phyloP scores from a whole-genome alignment of 2,113 vertebrate genomes.

The Rhinoderma darwinii region DNA sequence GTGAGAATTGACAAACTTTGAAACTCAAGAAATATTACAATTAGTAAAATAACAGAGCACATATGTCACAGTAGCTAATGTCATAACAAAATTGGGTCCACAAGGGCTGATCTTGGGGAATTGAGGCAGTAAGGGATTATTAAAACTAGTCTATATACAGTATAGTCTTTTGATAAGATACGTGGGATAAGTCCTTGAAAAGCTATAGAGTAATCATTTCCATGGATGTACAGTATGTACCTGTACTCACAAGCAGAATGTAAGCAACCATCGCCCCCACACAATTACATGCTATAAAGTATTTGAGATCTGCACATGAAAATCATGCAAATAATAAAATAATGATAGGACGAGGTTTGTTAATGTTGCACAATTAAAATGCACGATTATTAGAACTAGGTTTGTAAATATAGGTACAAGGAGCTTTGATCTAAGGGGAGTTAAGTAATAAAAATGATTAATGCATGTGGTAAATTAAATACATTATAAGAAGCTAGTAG shows the following conservation, averaged over 20 bases:
- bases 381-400: background rate
- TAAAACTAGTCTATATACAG: too few species aligned
- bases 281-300: background rate
- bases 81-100: too few species aligned
- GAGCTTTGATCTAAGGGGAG: background rate
- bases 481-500: background rate
- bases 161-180: background rate
- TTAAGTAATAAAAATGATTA: background rate
- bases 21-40: too few species aligned
- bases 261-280: background rate
- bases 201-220: background rate
- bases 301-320: background rate
- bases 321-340: background rate
- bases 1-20: too few species aligned
- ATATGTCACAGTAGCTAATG: too few species aligned
- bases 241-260: background rate
- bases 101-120: too few species aligned
- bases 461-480: background rate
- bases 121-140: too few species aligned
- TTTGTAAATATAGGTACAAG: background rate
- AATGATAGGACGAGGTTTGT: background rate
- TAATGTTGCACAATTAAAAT: background rate
- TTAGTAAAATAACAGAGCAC: too few species aligned
- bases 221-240: background rate
- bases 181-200: background rate